Base-by-base conservation (phyloP, 2,113 vertebrate species). In the Tautogolabrus adspersus region DNA sequence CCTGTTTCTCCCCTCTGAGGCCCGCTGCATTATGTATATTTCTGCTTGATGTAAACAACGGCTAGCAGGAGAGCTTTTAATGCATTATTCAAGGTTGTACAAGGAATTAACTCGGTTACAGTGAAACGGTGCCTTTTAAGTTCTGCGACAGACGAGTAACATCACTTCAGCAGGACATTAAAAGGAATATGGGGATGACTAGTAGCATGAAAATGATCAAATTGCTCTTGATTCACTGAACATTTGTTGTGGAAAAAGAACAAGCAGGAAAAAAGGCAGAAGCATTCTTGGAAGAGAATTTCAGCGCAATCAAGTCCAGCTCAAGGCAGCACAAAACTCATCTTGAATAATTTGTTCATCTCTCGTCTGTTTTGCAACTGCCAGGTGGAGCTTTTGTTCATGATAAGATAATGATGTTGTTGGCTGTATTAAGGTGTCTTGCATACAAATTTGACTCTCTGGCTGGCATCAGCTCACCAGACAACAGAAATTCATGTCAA, bases 51-150 rank as follows among this genome's bases (percentile, higher is more conserved):
- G 75, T 86, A 90, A 89, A 92, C 75, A 89, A 79, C 68, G 72
- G 81, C 83, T 21, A 81, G 83, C 69, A 59, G 72, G 49, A 26
- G 69, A 72, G 67, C 76, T 69, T 88, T 87, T 80, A 87, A 87
- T 91, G 70, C 88, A 89, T 88, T 89, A 86, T 90, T 93, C 86
- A 88, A 73, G 67, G 78, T 82, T 79, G 79, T 46, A 66, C 66
- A 18, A 57, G 19, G 67, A 85, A 86, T 80, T 83, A 86, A 75
- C 84, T 83, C 18, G 0, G 76, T 80, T 81, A 86, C 81, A 88
- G 70, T 84, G 49, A 82, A 89, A 85, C 1, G 23, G 21, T 46
- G 55, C 70, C 71, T 81, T 89, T 92, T 64, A 84, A 82, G 76
- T 62, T 68, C 52, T 5, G 83, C 55, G 40, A 56, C 70, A 61